Base-by-base conservation (phyloP, 1,140 invertebrate species). In the Philotrypesis tridentata region DNA sequence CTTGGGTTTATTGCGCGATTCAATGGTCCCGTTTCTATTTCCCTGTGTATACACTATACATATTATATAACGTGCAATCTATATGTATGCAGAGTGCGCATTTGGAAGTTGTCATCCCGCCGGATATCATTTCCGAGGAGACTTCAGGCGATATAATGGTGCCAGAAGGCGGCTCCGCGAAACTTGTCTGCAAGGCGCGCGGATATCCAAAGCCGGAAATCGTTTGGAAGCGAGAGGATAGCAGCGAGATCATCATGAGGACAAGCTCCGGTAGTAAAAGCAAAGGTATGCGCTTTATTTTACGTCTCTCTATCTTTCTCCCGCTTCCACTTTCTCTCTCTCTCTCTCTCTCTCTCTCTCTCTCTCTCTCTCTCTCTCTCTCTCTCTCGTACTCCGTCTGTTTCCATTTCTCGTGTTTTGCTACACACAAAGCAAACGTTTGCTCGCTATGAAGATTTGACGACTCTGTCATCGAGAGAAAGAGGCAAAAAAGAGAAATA, bases 71-170 rank as follows among this genome's bases (percentile, higher is more conserved):
- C n/a, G n/a, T n/a, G n/a, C n/a, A n/a, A n/a, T n/a, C n/a, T n/a
- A n/a, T n/a, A n/a, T n/a, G n/a, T n/a, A n/a, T n/a, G n/a, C 90
- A 97, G 96, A 97, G 96, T 70, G 96, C 96, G 82, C 96, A 94
- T 88, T 89, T 97, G 86, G 96, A 97, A 90, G 96, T 97, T 65
- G 96, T 97, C 1, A 97, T 98, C 85, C 97, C 97, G 21, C 97
- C 97, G 37, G 97, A 98, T 87, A 97, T 98, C 84, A 94, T 97
- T 77, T 96, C 96, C 85, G 95, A 97, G 86, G 96, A 97, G 87
- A 97, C 96, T 5, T 96, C 96, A 67, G 95, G 96, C 27, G 97
- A 98, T 88, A 94, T 97, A 91, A 97, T 97, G 95, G 96, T 97
- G 21, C 96, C 96, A 2, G 97, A 98, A 92, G 97, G 97, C 43